Evolutionary conservation across 2,113 vertebrate species (phyloP), one percentile per base, ranked within the genome.

Genomic region (Mesitornis unicolor): DNA sequence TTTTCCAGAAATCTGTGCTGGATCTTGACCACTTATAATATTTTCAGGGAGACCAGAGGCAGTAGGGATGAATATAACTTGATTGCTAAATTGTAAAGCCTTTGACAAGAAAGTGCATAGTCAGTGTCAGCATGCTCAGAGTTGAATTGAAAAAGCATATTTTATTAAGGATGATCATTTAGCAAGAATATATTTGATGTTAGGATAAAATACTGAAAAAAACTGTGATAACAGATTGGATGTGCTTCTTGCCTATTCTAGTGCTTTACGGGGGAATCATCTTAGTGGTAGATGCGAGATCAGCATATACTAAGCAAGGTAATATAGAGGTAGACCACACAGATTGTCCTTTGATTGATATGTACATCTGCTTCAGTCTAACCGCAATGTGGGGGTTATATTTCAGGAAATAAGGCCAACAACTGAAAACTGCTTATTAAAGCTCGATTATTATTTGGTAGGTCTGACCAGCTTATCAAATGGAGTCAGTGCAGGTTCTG

Each of bases 91-190:
- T 40, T 80, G 26, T 42, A 43, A 10, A 45, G 22, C 25, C 38
- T 73, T 57, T 73, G 35, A 50, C 9, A 50, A 25, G 40, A 12
- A 71, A 54, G 15, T 25, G 3, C 5, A 3, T 8, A 59, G 14
- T 9, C 14, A 14, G 14, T 22, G 36, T 25, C 6, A 35, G 40
- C 5, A 3, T 11, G 26, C 31, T 56, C 3, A 38, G 50, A 56
- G 26, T 43, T 10, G 4, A 86, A 8, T 14, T 20, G 11, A 29
- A 81, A n/a, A 38, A 40, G 28, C 33, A 16, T 21, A 63, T 0
- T n/a, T 48, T 18, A 29, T 7, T 28, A 42, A 63, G 57, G 26
- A 20, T 0, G 0, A 12, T 43, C 0, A 18, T 73, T 59, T 31
- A 59, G 3, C 25, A 75, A 54, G 13, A 71, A 18, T 54, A 36